Evolutionary conservation across 2,888 invertebrate genomes (phyloP).

Genomic region (Helleia helle): DNA sequence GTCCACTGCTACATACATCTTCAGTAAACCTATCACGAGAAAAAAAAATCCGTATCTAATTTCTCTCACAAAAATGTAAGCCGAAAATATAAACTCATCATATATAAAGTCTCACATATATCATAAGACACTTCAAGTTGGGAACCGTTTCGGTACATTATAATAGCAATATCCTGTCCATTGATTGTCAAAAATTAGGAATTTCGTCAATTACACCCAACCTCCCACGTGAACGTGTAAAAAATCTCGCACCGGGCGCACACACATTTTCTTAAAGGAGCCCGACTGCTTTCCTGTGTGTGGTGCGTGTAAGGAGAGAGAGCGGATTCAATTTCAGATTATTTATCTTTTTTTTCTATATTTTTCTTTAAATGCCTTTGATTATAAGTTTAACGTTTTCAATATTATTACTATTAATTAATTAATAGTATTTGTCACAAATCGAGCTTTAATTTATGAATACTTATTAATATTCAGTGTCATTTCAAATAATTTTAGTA

Average conservation of each 20-base stretch:
- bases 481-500: too few species aligned
- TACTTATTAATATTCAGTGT: too few species aligned
- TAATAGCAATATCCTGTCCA: constrained; percentile 71
- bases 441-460: too few species aligned
- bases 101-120: constrained; percentile 30
- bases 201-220: constrained; percentile 70
- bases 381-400: too few species aligned
- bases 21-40: too few species aligned
- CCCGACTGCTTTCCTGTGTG: constrained; percentile 40
- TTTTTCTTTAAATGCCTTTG: too few species aligned
- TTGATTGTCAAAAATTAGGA: constrained; percentile 72
- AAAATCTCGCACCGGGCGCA: constrained; percentile 61
- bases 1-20: too few species aligned
- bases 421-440: too few species aligned
- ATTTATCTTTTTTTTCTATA: too few species aligned
- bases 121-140: constrained; percentile 20
- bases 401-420: too few species aligned
- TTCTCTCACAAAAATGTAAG: not conserved
- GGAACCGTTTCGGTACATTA: constrained; percentile 42
- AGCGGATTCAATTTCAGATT: too few species aligned
- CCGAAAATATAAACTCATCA: too few species aligned
- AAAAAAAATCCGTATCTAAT: not conserved
- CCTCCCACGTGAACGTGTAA: constrained; percentile 66
- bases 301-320: constrained; percentile 25
- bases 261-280: constrained; percentile 59